Evolutionary conservation across 2,888 invertebrate species (phyloP), one percentile per base, ranked within the genome.

Genomic region (Entomobrya multifasciata): DNA sequence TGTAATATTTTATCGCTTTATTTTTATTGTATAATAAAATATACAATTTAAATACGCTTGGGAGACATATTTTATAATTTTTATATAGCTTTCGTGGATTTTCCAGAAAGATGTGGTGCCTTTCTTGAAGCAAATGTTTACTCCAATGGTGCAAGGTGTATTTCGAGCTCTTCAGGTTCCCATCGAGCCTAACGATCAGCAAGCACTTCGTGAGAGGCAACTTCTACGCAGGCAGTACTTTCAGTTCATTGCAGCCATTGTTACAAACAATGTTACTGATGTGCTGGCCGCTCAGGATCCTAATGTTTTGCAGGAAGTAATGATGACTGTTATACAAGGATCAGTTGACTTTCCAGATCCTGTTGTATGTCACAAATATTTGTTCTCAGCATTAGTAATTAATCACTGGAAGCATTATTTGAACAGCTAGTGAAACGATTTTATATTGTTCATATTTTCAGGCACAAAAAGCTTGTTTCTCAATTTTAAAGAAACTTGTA

Each of bases 271-370:
- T 88, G 92, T 93, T 25, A 91, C 93, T 15, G 93, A 93, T 89
- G 93, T 94, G 0, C 91, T 93, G 36, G 90, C 91, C 22, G 86
- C 91, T 27, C 92, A 92, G 89, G 91, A 91, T 49, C 84, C 90
- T 13, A 88, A 82, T 20, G 88, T 91, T 6, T 83, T 92, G 13
- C 92, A 93, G 30, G 92, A 93, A 88, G 93, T 94, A n/a, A 90
- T 94, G 88, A 90, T 93, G 85, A 93, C 93, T 4, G 91, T 94
- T 41, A 93, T 93, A 55, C 93, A 93, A 89, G 94, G 94, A 13
- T 93, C 93, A 30, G 93, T 93, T 8, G 93, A 93, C 62, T 92
- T 93, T 87, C 93, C 93, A 10, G 94, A 94, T 91, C 93, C 94
- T 22, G 92, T 92, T 90, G 93, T 93, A 91, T 91, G 65, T 17